A percentile compares a stretch with the other conserved stretches of the same genome.
These are phyloP conservation scores for Trypoxylon attenuatum DNA, from an alignment of 2,888 invertebrate species.

Conservation along the genomic window DNA sequence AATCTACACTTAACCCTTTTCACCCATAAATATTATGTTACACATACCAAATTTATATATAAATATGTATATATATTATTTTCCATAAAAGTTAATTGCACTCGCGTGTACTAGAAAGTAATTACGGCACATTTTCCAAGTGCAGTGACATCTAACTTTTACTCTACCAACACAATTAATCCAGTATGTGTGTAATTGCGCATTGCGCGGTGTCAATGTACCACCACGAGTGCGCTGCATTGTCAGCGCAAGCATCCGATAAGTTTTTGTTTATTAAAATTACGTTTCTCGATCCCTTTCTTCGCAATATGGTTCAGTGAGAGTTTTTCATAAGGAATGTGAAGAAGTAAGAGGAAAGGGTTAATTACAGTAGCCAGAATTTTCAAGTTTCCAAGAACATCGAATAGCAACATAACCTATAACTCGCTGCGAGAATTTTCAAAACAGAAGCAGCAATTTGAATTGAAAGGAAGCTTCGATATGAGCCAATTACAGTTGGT, in stretches of 20 bases:
- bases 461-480: background rate
- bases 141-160: slow-evolving; percentile 28
- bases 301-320: background rate
- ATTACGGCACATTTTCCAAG: no score
- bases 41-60: no score
- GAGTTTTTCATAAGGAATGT: background rate
- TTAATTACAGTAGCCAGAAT: background rate
- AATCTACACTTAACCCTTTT: no score
- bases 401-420: background rate
- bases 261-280: background rate
- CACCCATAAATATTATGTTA: no score
- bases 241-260: background rate
- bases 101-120: no score
- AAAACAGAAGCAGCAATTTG: background rate
- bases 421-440: background rate
- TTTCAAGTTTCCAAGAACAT: background rate
- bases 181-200: background rate
- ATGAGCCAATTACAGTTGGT: no score
- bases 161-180: background rate
- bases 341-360: no score
- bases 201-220: slow-evolving; percentile 19
- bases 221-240: no score
- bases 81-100: no score
- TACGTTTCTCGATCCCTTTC: background rate
- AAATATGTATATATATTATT: no score